phyloP scores from a whole-genome alignment of 2,113 vertebrate genomes.

The Cisticola juncidis region DNA sequence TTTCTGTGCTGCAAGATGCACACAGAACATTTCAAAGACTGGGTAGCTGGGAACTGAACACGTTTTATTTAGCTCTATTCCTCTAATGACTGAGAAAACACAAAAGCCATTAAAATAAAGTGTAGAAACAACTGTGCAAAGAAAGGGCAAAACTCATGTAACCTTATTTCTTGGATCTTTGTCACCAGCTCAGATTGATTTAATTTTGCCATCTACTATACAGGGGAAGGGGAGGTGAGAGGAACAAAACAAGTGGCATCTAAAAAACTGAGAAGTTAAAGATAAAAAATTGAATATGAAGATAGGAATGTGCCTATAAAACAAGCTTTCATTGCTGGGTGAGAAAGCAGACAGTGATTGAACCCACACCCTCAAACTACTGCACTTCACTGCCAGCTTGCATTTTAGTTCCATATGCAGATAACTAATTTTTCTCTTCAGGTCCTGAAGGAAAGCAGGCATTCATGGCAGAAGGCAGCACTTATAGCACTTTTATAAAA shows the following conservation, averaged over 20 bases:
- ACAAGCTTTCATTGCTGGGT: neutral
- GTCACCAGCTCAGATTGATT: neutral
- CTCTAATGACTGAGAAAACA: neutral
- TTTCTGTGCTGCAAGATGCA: neutral
- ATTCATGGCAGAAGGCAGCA: neutral
- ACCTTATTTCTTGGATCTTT: neutral
- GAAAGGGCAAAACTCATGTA: neutral
- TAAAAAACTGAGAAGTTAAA: neutral
- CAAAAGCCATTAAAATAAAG: neutral
- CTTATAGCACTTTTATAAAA: neutral
- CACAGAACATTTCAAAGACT: neutral
- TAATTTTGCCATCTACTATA: neutral
- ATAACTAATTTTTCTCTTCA: neutral
- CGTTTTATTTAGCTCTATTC: neutral
- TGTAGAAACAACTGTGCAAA: neutral
- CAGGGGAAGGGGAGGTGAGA: accelerated
- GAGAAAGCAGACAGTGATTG: neutral
- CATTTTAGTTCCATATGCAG: neutral
- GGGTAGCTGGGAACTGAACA: neutral
- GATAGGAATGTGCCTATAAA: neutral
- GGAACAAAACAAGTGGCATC: neutral
- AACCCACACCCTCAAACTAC: neutral
- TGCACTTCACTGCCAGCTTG: neutral
- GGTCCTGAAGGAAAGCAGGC: neutral
- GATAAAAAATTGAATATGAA: neutral